Evolutionary conservation across 1,140 invertebrate genomes (phyloP).

Genomic region (Leptinotarsa lineolata): DNA sequence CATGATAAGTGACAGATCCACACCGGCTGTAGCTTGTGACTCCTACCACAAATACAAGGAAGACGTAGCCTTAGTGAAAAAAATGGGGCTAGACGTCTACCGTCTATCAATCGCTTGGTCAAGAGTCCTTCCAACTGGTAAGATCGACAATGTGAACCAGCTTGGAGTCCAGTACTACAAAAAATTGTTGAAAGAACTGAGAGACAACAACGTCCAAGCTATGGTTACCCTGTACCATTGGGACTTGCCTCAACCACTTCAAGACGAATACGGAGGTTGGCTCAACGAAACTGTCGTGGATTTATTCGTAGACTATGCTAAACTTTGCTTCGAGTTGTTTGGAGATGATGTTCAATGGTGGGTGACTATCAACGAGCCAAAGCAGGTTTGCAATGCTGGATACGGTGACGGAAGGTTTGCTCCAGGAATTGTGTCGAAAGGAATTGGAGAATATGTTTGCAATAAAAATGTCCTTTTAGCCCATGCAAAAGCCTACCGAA

Average conservation of each 20-base stretch:
- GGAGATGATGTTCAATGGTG: slow-evolving; percentile 29
- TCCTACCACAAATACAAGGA: slow-evolving; percentile 26
- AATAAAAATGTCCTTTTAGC: slow-evolving; percentile 32
- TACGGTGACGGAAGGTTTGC: slow-evolving; percentile 14
- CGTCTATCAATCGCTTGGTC: slow-evolving; percentile 17
- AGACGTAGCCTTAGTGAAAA: slow-evolving; percentile 15
- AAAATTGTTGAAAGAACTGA: slow-evolving; percentile 11
- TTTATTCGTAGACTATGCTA: slow-evolving; percentile 52
- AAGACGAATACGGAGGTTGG: slow-evolving; percentile 50
- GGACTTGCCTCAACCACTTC: slow-evolving; percentile 50
- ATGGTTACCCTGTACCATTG: slow-evolving; percentile 59
- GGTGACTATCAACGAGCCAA: slow-evolving; percentile 11
- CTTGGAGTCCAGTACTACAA: slow-evolving; percentile 19
- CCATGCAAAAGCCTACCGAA: slow-evolving; percentile 57
- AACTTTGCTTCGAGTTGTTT: slow-evolving; percentile 40
- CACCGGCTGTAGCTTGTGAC: slow-evolving; percentile 7
- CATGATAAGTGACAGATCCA: slow-evolving; percentile 13
- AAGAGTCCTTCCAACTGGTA: slow-evolving; percentile 16
- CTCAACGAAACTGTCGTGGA: slow-evolving; percentile 46
- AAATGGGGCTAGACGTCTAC: background rate
- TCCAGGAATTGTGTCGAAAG: slow-evolving; percentile 61
- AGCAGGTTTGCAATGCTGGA: slow-evolving; percentile 23
- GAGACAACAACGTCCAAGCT: slow-evolving; percentile 28
- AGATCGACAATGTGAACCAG: slow-evolving; percentile 4
- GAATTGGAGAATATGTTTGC: slow-evolving; percentile 57